Percentiles rank a stretch among this genome's conserved stretches.
These are phyloP conservation scores for Iselma pallidipennis DNA, from an alignment of 2,888 invertebrate genomes.

Conservation along the genomic window DNA sequence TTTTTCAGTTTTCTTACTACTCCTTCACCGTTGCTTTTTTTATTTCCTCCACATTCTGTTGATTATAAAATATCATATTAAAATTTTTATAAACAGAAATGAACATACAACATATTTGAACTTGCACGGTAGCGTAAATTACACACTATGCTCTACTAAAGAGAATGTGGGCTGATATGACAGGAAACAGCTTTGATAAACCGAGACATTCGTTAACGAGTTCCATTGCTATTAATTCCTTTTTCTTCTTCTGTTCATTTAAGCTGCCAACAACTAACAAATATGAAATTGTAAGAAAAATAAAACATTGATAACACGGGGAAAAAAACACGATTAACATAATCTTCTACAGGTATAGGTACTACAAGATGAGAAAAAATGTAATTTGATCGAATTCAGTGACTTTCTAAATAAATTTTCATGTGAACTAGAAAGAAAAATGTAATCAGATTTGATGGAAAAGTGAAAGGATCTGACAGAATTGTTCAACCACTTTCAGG, in stretches of 20 bases:
- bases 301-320: background rate
- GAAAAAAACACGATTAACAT: background rate
- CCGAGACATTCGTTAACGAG: slow-evolving; percentile 24
- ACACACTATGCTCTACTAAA: slow-evolving; percentile 15
- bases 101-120: slow-evolving; percentile 15
- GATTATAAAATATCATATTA: slow-evolving; percentile 26
- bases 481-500: background rate
- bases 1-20: background rate
- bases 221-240: slow-evolving; percentile 15
- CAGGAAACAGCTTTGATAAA: slow-evolving; percentile 26
- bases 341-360: background rate
- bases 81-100: slow-evolving; percentile 23
- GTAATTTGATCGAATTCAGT: background rate
- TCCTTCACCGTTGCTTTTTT: background rate
- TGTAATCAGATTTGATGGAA: slow-evolving; percentile 19
- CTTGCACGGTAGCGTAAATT: slow-evolving; percentile 29
- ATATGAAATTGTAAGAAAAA: background rate
- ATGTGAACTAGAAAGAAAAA: background rate
- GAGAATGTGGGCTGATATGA: slow-evolving; percentile 27
- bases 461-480: slow-evolving; percentile 15
- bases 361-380: background rate
- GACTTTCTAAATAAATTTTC: slow-evolving; percentile 7
- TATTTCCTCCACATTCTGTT: slow-evolving; percentile 13
- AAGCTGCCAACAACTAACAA: background rate
- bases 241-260: slow-evolving; percentile 5